A percentile compares a stretch with the other conserved stretches of the same genome.
Conservation (phyloP, 1,140 invertebrate genomes). For the Antheraea mylitta region DNA sequence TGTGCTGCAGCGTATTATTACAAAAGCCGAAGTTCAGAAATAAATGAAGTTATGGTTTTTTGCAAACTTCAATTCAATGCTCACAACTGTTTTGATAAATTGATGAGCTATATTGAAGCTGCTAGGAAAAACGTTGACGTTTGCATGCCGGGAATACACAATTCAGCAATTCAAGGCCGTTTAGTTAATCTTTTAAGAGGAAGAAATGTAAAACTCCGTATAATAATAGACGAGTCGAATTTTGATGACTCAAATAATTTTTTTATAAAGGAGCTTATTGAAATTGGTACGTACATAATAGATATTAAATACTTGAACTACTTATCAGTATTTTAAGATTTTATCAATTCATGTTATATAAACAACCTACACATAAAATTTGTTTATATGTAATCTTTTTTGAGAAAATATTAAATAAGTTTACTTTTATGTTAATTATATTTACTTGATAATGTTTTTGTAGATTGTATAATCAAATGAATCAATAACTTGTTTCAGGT, state of each 20-base stretch:
- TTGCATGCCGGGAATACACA: slow-evolving; percentile 71
- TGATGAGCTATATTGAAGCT: slow-evolving; percentile 62
- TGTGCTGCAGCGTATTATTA: slow-evolving; percentile 66
- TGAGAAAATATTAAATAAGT: no score
- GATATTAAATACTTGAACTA: no score
- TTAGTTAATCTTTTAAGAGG: slow-evolving; percentile 54
- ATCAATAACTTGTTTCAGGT: slow-evolving; percentile 37
- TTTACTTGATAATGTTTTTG: no score
- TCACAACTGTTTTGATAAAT: slow-evolving; percentile 67
- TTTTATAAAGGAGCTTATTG: slow-evolving; percentile 61
- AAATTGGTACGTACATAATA: slow-evolving; percentile 45
- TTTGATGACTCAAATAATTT: slow-evolving; percentile 64
- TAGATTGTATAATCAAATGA: background rate
- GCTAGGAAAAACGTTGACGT: slow-evolving; percentile 57
- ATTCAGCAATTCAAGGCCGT: slow-evolving; percentile 64
- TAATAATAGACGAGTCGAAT: slow-evolving; percentile 60
- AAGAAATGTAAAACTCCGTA: slow-evolving; percentile 58
- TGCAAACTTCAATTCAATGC: slow-evolving; percentile 70
- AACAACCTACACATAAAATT: no score
- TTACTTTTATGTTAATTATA: no score
- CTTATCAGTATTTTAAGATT: no score
- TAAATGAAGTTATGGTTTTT: slow-evolving; percentile 74
- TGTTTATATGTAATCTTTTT: no score
- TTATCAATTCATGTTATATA: no score
- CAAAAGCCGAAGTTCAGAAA: slow-evolving; percentile 56